Evolutionary conservation across 2,888 invertebrate species (phyloP).

Genomic region (Nomada goodeniana): DNA sequence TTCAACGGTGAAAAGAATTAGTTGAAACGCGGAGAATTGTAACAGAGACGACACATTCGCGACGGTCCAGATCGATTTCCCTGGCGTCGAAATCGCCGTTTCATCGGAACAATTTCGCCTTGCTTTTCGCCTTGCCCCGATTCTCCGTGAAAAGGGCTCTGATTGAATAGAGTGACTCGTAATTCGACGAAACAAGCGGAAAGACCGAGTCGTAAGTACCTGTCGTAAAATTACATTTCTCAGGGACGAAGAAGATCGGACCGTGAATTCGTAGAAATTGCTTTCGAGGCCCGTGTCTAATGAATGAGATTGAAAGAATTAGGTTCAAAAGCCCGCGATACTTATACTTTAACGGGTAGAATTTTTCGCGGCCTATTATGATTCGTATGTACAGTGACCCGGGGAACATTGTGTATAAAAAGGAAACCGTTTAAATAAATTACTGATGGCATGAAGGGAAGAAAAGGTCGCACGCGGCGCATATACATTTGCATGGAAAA

Average conservation of each 20-base stretch:
- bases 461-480: not conserved
- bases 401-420: not conserved
- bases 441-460: not conserved
- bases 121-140: no score
- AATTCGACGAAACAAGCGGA: not conserved
- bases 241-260: not conserved
- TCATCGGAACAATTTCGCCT: slow-evolving; percentile 19
- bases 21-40: no score
- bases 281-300: not conserved
- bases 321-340: no score
- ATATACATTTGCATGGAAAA: slow-evolving; percentile 25
- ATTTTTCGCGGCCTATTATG: not conserved
- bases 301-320: no score
- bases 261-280: not conserved
- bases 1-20: no score
- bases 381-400: not conserved
- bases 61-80: not conserved
- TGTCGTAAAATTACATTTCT: no score
- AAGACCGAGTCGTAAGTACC: not conserved
- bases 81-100: slow-evolving; percentile 15
- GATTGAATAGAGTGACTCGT: slow-evolving; percentile 9
- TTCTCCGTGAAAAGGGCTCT: not conserved
- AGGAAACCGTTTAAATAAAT: not conserved
- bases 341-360: not conserved
- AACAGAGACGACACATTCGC: no score